phyloP scores from a whole-genome alignment of 2,888 invertebrate species.

The Oscheius sp. region DNA sequence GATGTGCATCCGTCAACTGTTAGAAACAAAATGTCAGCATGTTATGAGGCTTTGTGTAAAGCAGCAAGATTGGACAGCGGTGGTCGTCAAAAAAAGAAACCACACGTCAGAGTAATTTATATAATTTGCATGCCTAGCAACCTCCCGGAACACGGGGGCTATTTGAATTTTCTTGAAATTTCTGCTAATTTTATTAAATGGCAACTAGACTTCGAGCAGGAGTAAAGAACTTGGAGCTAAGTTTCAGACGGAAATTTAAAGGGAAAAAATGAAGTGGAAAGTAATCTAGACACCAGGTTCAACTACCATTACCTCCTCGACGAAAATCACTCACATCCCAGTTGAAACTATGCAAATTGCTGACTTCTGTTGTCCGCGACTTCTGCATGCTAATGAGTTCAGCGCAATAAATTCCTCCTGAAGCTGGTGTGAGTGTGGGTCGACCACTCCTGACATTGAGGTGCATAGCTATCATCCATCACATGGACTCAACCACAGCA shows the following conservation, averaged over 20 bases:
- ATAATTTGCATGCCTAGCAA: no score
- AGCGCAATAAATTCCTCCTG: conserved; percentile 29
- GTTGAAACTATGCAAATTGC: conserved; percentile 31
- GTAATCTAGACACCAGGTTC: no score
- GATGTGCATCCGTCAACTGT: not conserved
- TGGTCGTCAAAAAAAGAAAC: not conserved
- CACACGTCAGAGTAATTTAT: not conserved
- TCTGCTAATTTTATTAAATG: no score
- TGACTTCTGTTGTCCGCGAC: conserved; percentile 28
- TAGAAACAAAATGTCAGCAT: not conserved
- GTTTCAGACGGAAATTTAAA: no score
- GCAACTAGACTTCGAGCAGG: no score
- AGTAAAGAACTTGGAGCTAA: no score
- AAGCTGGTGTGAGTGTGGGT: not conserved
- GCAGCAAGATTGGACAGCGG: not conserved
- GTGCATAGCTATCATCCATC: conserved; percentile 33
- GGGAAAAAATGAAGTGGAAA: no score
- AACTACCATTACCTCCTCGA: conserved; percentile 11
- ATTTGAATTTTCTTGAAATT: no score
- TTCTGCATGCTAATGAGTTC: conserved; percentile 30
- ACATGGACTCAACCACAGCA: conserved; percentile 8
- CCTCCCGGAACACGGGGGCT: no score
- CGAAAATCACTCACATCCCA: conserved; percentile 10
- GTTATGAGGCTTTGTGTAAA: not conserved
- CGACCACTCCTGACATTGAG: conserved; percentile 3